These are phyloP conservation scores for Eurois occulta DNA, from an alignment of 2,888 invertebrate species.

Conservation along the genomic window DNA sequence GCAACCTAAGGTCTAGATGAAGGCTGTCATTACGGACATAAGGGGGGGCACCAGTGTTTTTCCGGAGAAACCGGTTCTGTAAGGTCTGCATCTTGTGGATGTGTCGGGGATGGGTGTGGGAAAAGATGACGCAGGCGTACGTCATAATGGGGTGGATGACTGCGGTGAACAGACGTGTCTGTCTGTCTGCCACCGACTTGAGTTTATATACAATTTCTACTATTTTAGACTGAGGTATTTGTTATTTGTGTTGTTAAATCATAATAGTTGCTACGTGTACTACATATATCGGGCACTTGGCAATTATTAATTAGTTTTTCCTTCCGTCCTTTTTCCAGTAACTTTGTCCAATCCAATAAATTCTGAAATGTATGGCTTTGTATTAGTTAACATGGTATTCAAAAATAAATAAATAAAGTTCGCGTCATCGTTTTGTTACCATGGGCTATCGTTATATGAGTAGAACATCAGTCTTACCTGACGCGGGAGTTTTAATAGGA, in stretches of 20 bases:
- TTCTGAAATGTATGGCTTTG: background rate
- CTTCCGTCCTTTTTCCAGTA: background rate
- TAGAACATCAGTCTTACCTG: background rate
- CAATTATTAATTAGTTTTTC: constrained; percentile 5
- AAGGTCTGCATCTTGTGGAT: too few species aligned
- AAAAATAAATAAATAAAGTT: background rate
- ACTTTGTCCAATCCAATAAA: background rate
- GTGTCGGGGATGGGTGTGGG: too few species aligned
- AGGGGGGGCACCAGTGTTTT: too few species aligned
- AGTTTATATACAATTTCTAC: constrained; percentile 25
- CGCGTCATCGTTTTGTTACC: background rate
- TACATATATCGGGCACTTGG: background rate
- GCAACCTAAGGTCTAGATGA: too few species aligned
- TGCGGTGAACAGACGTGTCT: too few species aligned
- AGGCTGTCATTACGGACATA: too few species aligned
- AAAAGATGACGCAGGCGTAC: too few species aligned
- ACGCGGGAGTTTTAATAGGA: too few species aligned
- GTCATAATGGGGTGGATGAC: too few species aligned
- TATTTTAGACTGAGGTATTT: constrained; percentile 22
- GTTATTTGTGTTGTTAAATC: background rate
- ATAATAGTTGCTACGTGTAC: background rate
- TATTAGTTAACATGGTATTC: background rate
- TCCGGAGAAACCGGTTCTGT: too few species aligned
- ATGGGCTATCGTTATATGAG: background rate
- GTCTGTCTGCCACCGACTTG: too few species aligned